A percentile compares a stretch with the other conserved stretches of the same genome.
These are phyloP conservation scores for Apocrypta bakeri DNA, from an alignment of 1,140 invertebrate genomes.

Conservation along the genomic window DNA sequence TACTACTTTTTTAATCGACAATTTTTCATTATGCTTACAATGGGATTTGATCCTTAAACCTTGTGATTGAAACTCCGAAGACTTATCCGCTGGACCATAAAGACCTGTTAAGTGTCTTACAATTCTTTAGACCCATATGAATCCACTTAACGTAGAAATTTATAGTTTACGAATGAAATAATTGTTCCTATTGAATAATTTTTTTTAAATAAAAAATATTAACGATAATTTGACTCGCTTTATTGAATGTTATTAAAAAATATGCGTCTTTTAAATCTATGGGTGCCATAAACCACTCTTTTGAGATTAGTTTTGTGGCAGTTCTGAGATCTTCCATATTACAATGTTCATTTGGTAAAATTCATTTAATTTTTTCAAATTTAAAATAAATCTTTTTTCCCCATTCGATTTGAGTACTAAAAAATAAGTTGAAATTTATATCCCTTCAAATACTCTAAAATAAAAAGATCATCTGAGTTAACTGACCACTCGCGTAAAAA, in stretches of 20 bases:
- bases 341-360: constrained; percentile 55
- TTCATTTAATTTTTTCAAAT: constrained; percentile 58
- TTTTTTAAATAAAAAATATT: constrained; percentile 44
- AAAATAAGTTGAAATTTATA: constrained; percentile 33
- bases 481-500: not conserved
- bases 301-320: constrained; percentile 1
- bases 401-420: constrained; percentile 47
- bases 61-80: no score
- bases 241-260: constrained; percentile 32
- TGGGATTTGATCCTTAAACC: no score
- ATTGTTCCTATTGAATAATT: no score
- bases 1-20: no score
- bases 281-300: constrained; percentile 18
- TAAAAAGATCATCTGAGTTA: not conserved
- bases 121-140: no score
- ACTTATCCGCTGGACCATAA: no score
- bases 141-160: no score
- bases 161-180: no score
- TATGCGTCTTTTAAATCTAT: constrained; percentile 43
- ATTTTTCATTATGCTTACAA: no score
- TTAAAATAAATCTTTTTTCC: constrained; percentile 53
- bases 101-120: no score
- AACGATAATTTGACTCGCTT: constrained; percentile 5
- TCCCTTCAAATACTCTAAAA: not conserved
- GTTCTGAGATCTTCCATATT: constrained; percentile 58